Conservation (phyloP, 2,113 vertebrate species). For the Regulus satrapa region DNA sequence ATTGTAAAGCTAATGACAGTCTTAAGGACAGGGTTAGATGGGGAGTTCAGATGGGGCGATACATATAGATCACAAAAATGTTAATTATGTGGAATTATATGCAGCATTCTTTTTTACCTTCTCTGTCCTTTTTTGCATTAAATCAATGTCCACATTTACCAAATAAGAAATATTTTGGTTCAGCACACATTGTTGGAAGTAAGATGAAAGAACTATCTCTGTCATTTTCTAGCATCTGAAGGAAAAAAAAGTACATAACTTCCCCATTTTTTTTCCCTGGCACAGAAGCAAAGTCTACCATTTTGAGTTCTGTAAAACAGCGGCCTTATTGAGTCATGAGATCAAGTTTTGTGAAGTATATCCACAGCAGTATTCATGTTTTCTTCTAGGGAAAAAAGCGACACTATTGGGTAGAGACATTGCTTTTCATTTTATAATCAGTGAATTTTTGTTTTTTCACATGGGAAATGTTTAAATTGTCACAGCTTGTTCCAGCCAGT, state of each 20-base stretch:
- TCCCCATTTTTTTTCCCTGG: not conserved
- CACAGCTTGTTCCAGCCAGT: slow-evolving; percentile 23
- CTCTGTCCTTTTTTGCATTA: not conserved
- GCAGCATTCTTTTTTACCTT: not conserved
- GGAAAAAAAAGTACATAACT: not conserved
- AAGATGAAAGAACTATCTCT: not conserved
- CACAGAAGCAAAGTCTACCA: not conserved
- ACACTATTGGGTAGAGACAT: not conserved
- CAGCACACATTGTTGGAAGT: not conserved
- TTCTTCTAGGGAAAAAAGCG: not conserved
- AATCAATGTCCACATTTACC: not conserved
- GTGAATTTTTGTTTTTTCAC: not conserved
- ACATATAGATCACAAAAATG: not conserved
- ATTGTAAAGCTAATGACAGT: not conserved
- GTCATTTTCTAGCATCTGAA: not conserved
- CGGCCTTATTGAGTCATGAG: not conserved
- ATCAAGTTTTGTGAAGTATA: not conserved
- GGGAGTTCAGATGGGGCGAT: fast-evolving
- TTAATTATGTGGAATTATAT: not conserved
- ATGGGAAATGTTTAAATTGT: not conserved
- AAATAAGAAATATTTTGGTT: not conserved
- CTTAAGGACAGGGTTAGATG: not conserved
- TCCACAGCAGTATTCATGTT: not conserved
- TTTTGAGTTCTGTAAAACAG: not conserved
- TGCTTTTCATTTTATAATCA: not conserved